A percentile compares a stretch with the other conserved stretches of the same genome.
Evolutionary conservation across 2,888 invertebrate genomes (phyloP).

Genomic region (Caenorhabditis sp.): DNA sequence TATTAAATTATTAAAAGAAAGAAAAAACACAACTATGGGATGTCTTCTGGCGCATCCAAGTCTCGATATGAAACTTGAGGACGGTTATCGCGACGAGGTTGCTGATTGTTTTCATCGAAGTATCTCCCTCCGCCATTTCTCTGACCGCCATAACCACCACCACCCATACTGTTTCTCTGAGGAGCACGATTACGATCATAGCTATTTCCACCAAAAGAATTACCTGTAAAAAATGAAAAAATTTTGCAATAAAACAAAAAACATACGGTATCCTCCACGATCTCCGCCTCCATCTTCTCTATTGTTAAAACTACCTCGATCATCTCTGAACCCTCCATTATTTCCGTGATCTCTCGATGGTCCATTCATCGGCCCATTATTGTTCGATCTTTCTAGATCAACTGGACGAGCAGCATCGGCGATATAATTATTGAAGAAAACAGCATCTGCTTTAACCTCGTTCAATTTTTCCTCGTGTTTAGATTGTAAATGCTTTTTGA

Average conservation of each 20-base stretch:
- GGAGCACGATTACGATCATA: slow-evolving; percentile 27
- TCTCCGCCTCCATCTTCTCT: slow-evolving; percentile 29
- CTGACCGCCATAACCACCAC: slow-evolving; percentile 52
- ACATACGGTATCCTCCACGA: slow-evolving; percentile 22
- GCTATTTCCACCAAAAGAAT: slow-evolving; percentile 18
- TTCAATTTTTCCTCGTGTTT: slow-evolving; percentile 96
- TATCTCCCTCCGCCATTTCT: slow-evolving; percentile 56
- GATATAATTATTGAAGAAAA: slow-evolving; percentile 95
- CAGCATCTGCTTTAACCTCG: slow-evolving; percentile 91
- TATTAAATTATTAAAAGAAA: slow-evolving; percentile 1
- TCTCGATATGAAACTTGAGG: slow-evolving; percentile 87
- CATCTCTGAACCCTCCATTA: slow-evolving; percentile 23
- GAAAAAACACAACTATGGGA: slow-evolving; percentile 37
- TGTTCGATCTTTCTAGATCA: slow-evolving; percentile 77
- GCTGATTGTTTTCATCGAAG: slow-evolving; percentile 33
- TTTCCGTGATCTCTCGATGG: not conserved
- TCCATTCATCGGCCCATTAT: not conserved
- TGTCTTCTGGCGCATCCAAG: slow-evolving; percentile 85
- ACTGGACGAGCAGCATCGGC: slow-evolving; percentile 92
- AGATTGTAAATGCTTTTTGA: slow-evolving; percentile 95
- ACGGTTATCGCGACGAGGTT: slow-evolving; percentile 74
- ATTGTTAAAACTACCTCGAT: slow-evolving; percentile 23
- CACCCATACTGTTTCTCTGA: slow-evolving; percentile 26
- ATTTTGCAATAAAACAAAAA: not conserved
- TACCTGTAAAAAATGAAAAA: slow-evolving; percentile 16